Base-by-base conservation (phyloP, 2,888 invertebrate species). In the Macaria liturata region DNA sequence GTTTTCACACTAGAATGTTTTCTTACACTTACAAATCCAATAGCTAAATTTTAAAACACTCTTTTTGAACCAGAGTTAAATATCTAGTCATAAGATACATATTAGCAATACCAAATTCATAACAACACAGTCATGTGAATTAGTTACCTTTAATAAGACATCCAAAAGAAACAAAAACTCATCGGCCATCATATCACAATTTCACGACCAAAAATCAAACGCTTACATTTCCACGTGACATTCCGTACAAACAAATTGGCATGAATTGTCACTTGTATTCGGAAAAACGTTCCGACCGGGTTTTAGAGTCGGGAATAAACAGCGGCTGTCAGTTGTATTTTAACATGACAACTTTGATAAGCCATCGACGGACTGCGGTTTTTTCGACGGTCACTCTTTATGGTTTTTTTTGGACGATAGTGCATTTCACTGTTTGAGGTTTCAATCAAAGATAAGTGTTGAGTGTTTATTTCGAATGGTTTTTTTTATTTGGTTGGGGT, bases 191-290 rank as follows among this genome's bases (percentile, higher is more conserved):
- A 20, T 20, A 20, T 20, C 20, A 20, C 20, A 20, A 20, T 1
- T 1, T 37, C 34, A 37, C 42, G 42, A 5, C 1, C 42, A 39
- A 5, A 39, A 8, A 7, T 9, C 42, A 42, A 42, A 42, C 42
- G 42, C 42, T 37, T 37, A 37, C 42, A 9, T 42, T 42, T 8
- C 69, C 66, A 78, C 83, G 80, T 83, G 61, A 81, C 5, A 54
- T 50, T 65, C 32, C 46, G 30, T 59, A 61, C 62, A 68, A 66
- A 74, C 74, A 74, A 78, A 78, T 79, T 71, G 80, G 77, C 78
- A 72, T 75, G 79, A 80, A 81, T 80, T 81, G 83, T 80, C 80
- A 78, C 75, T 78, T 78, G 78, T 81, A 78, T 78, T 75, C 72
- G 71, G 63, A 73, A 70, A 66, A 66, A 61, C 50, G 56, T 65